Evolutionary conservation across 2,888 invertebrate genomes (phyloP).

Genomic region (Bhutanitis thaidina): DNA sequence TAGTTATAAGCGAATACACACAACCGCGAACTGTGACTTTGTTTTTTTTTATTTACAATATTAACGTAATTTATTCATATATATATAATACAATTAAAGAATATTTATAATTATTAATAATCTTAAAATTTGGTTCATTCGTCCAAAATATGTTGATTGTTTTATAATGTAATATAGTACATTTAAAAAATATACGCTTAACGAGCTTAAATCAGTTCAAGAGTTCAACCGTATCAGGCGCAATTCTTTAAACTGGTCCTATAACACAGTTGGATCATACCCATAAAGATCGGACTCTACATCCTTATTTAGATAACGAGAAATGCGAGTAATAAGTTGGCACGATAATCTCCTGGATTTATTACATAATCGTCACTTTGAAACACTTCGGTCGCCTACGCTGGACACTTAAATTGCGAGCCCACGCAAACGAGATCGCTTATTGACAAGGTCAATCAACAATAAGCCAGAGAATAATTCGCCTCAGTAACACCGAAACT

Average conservation of each 20-base stretch:
- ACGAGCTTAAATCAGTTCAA: constrained; percentile 2
- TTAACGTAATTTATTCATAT: no score
- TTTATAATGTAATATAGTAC: no score
- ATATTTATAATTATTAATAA: no score
- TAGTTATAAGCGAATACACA: no score
- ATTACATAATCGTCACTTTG: constrained; percentile 32
- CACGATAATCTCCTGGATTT: constrained; percentile 18
- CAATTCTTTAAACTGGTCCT: constrained; percentile 7
- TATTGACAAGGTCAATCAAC: constrained; percentile 20
- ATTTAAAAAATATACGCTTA: no score
- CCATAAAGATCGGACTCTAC: constrained; percentile 14
- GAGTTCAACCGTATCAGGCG: constrained; percentile 7
- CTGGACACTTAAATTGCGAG: constrained; percentile 27
- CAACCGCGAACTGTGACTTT: no score
- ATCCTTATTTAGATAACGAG: constrained; percentile 20
- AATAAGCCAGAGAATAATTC: background rate
- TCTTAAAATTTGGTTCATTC: no score
- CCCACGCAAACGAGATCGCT: constrained; percentile 30
- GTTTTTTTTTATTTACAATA: no score
- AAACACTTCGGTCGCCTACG: constrained; percentile 36
- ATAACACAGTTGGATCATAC: constrained; percentile 1
- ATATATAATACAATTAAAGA: no score
- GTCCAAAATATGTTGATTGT: background rate
- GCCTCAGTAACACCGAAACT: background rate
- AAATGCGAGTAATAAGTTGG: constrained; percentile 9